Base-by-base conservation (phyloP, 2,888 invertebrate genomes). In the Blomia tropicalis region DNA sequence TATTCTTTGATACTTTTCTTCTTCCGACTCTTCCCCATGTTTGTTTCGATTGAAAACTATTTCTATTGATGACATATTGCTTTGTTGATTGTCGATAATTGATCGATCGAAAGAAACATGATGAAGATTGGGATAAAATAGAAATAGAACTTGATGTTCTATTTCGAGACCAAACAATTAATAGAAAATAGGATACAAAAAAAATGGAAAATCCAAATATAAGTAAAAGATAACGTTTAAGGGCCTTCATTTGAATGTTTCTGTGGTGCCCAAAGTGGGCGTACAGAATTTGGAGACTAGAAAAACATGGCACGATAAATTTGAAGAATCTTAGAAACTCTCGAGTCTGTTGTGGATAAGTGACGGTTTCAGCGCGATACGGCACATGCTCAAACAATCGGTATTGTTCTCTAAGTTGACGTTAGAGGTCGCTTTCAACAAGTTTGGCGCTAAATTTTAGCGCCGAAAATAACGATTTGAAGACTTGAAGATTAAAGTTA, bases 191-290 rank as follows among this genome's bases (percentile, higher is more conserved):
- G 2, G 29, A 2, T 14, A 31, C 29, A 56, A n/a, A 56, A n/a
- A 56, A 17, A 31, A 56, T 29, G 27, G 29, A 23, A n/a, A 56
- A 29, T 19, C n/a, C 23, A 56, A 56, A 25, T 22, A 56, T 19
- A 4, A 56, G 29, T 19, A 23, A 36, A 36, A 31, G 17, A 36
- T 56, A 56, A 31, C 56, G 31, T 25, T 56, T 56, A 14, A 56
- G 25, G 25, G 56, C 56, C 23, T 56, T 56, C 56, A 56, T 56
- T 56, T 27, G 29, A n/a, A 47, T 25, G 51, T 27, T 11, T 7
- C 51, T 25, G 7, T 11, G n/a, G n/a, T n/a, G n/a, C n/a, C n/a
- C n/a, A n/a, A n/a, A n/a, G n/a, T n/a, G n/a, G n/a, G n/a, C n/a
- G n/a, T 25, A 36, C 7, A 36, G 36, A 36, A 36, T 36, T 17